Conservation (phyloP, 2,888 invertebrate genomes). For the Stenchaetothrips biformis region DNA sequence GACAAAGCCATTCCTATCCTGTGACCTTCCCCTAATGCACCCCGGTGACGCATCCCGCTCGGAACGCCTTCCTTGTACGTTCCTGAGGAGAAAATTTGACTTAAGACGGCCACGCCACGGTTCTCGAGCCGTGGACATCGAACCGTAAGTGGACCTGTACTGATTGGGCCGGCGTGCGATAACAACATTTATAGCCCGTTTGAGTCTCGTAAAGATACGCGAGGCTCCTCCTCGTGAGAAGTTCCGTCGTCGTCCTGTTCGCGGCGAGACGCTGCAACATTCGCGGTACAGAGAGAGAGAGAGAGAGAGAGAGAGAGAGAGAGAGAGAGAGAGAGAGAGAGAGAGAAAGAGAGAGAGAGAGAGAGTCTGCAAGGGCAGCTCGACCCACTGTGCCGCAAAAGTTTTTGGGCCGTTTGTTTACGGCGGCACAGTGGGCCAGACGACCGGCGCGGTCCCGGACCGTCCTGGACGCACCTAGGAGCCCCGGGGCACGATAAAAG, state of each 20-base stretch:
- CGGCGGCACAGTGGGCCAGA: background rate
- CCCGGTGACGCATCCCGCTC: too few relatives aligned
- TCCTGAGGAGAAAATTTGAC: constrained; percentile 6
- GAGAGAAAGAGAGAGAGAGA: too few relatives aligned
- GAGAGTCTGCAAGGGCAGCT: too few relatives aligned
- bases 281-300: too few relatives aligned
- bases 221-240: background rate
- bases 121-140: background rate
- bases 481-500: background rate
- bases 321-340: too few relatives aligned
- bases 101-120: background rate
- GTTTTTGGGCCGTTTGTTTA: background rate
- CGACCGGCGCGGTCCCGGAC: too few relatives aligned
- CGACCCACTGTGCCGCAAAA: too few relatives aligned
- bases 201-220: constrained; percentile 16
- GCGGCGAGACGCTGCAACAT: too few relatives aligned
- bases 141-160: constrained; percentile 11
- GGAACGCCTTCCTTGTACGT: background rate
- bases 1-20: too few relatives aligned
- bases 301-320: too few relatives aligned
- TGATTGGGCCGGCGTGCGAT: constrained; percentile 7
- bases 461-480: too few relatives aligned
- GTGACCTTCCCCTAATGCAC: background rate
- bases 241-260: background rate
- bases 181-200: constrained; percentile 18